Evolutionary conservation across 2,113 vertebrate genomes (phyloP).

Genomic region (Pomatorhinus ruficollis): DNA sequence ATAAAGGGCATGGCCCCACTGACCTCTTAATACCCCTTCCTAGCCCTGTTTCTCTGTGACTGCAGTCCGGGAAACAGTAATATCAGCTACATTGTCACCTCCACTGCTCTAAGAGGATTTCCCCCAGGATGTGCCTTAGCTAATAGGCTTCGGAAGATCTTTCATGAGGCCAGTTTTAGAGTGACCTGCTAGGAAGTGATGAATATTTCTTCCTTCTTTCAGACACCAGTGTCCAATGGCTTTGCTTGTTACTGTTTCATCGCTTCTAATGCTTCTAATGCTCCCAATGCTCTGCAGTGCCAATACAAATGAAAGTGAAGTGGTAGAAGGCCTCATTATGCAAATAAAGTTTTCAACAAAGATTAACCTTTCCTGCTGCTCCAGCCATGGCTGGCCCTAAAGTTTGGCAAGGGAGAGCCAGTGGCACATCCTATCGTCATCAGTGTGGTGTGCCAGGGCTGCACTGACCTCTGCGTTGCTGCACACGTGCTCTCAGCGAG

Average conservation of each 20-base stretch:
- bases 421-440: neutral
- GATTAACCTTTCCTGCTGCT: neutral
- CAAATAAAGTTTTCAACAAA: neutral
- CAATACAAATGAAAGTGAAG: neutral
- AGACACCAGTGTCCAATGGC: neutral
- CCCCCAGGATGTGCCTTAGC: slow-evolving; percentile 3
- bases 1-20: neutral
- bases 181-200: neutral
- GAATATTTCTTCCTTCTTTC: neutral
- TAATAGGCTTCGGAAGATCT: slow-evolving; percentile 30
- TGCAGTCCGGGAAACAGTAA: neutral
- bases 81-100: slow-evolving; percentile 22
- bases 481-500: neutral
- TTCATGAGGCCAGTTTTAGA: neutral
- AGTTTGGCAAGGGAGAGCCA: neutral
- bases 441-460: rapidly evolving
- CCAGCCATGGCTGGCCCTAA: neutral
- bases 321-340: neutral
- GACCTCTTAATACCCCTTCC: neutral
- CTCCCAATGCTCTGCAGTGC: neutral
- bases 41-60: neutral
- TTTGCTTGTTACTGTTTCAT: neutral
- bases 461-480: neutral
- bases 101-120: slow-evolving; percentile 51
- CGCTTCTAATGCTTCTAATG: neutral